Evolutionary conservation across 2,113 vertebrate genomes (phyloP).

Genomic region (Albula goreensis): DNA sequence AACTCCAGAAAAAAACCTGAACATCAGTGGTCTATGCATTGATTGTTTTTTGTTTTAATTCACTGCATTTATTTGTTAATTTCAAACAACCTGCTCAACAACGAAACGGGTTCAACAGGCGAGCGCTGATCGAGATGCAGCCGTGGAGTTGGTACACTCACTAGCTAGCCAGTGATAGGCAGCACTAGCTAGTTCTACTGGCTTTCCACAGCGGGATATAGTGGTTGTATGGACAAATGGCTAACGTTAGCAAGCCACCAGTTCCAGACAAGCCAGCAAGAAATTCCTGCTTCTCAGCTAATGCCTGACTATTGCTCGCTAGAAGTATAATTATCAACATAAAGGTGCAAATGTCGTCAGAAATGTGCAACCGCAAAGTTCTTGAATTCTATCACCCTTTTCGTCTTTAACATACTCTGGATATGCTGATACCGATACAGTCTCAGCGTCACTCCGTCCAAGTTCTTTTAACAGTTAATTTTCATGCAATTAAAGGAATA

Average conservation of each 20-base stretch:
- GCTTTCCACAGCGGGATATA: background rate
- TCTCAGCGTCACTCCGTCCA: background rate
- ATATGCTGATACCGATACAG: background rate
- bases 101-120: conserved; percentile 5
- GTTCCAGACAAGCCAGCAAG: too few species aligned
- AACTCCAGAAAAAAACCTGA: background rate
- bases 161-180: background rate
- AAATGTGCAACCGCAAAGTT: background rate
- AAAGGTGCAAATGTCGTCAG: too few species aligned
- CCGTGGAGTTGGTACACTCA: background rate
- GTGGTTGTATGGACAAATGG: too few species aligned
- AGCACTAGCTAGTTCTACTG: background rate
- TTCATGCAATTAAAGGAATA: background rate
- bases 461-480: background rate
- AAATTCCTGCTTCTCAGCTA: too few species aligned
- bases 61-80: background rate
- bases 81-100: background rate
- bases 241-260: too few species aligned
- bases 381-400: background rate
- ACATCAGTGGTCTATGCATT: background rate
- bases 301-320: too few species aligned
- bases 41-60: background rate
- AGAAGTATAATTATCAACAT: too few species aligned
- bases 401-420: background rate
- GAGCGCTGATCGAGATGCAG: background rate